phyloP scores from a whole-genome alignment of 2,797 vertebrate species.

The Podarcis siculus region DNA sequence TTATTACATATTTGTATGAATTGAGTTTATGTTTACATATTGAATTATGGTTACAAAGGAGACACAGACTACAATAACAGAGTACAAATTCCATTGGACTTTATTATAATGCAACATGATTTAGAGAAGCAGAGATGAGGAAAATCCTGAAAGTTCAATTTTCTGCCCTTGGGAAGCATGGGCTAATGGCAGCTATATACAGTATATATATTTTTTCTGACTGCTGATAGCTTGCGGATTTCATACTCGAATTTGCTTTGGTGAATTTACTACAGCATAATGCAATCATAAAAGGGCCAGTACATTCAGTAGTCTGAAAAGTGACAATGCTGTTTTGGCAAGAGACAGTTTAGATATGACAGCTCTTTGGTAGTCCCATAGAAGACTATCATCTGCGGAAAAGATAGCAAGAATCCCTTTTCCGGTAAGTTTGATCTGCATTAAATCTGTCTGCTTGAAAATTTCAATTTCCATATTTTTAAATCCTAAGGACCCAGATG shows the following conservation, averaged over 20 bases:
- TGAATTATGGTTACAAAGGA: slow-evolving; percentile 4
- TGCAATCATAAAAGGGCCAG: slow-evolving; percentile 24
- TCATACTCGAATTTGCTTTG: slow-evolving; percentile 1
- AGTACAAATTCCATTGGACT: neutral
- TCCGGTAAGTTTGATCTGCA: neutral
- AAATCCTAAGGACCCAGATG: neutral
- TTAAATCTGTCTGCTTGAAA: neutral
- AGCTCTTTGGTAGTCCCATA: slow-evolving; percentile 29
- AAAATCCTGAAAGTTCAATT: slow-evolving; percentile 13
- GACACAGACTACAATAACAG: neutral
- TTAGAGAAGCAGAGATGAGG: slow-evolving; percentile 6
- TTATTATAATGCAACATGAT: slow-evolving; percentile 21
- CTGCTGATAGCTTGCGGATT: neutral
- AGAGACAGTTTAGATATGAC: neutral
- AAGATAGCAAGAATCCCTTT: neutral
- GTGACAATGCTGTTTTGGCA: slow-evolving; percentile 2
- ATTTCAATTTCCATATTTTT: neutral
- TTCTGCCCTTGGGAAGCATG: neutral
- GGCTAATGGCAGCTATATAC: neutral
- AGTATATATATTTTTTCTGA: neutral
- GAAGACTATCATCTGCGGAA: neutral
- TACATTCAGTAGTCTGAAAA: neutral
- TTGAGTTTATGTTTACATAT: neutral
- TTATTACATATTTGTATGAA: neutral
- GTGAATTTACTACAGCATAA: slow-evolving; percentile 23